phyloP scores from a whole-genome alignment of 1,140 invertebrate species.

The Eueides isabella region DNA sequence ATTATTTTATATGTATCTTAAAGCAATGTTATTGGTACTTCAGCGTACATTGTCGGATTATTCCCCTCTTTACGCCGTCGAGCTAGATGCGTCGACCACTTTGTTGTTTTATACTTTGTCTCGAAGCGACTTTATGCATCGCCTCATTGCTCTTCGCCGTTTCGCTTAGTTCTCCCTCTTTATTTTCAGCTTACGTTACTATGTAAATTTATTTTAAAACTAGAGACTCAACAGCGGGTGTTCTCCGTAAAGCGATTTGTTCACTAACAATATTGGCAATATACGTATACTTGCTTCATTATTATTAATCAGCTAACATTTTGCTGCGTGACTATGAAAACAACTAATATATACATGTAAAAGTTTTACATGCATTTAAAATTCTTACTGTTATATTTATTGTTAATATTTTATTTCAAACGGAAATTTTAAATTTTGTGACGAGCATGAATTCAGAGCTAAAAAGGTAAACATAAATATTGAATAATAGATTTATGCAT shows the following conservation, averaged over 20 bases:
- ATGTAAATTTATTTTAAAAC: constrained; percentile 78
- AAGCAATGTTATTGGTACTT: constrained; percentile 67
- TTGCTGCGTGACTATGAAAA: too few relatives aligned
- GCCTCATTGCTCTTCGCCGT: constrained; percentile 77
- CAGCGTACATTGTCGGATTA: constrained; percentile 69
- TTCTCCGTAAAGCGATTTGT: constrained; percentile 44
- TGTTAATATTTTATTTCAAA: too few relatives aligned
- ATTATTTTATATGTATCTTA: constrained; percentile 77
- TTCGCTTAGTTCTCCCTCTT: constrained; percentile 73
- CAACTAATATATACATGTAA: too few relatives aligned
- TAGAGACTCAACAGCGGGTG: constrained; percentile 55
- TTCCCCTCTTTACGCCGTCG: constrained; percentile 68
- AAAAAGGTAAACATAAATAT: neutral
- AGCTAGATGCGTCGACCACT: constrained; percentile 74
- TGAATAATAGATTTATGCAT: neutral
- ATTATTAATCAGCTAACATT: too few relatives aligned
- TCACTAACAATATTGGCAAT: constrained; percentile 33
- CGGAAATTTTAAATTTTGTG: too few relatives aligned
- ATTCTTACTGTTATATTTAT: too few relatives aligned
- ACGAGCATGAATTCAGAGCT: too few relatives aligned
- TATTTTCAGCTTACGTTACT: constrained; percentile 75
- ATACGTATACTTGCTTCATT: too few relatives aligned
- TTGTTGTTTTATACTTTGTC: constrained; percentile 80
- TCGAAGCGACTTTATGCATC: constrained; percentile 75
- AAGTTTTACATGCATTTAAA: too few relatives aligned